Evolutionary conservation across 2,113 vertebrate species (phyloP), one percentile per base, ranked within the genome.

Genomic region (Hyperopisus bebe): DNA sequence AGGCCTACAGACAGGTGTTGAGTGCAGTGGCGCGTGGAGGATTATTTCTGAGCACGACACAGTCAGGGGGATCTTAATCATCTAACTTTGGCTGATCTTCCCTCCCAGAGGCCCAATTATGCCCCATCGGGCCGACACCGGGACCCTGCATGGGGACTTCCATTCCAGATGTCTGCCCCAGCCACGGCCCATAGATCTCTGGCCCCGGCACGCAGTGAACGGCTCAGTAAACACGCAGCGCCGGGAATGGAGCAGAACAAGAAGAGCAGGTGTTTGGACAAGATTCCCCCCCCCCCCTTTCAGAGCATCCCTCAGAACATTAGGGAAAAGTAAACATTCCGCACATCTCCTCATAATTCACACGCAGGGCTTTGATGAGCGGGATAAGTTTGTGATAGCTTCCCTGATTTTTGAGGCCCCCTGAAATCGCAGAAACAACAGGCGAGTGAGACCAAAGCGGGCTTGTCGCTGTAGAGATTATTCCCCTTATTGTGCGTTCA

Each of bases 221-320:
- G 89, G 89, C 92, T 90, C 87, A 85, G 92, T 93, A 93, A 92
- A 92, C 88, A 77, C 89, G 90, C 80, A 0, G 92, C 92, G 92
- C 92, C 89, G 92, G 90, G 77, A 77, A n/a, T 44, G 90, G 84
- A 46, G 39, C 50, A 55, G 44, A 88, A 47, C 80, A 80, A 86
- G 89, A 66, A 87, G 91, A 93, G 92, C 88, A 89, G 77, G 88
- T 89, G 88, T 89, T 84, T 7, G 51, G 80, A 85, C 51, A 89
- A 42, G 77, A 42, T 83, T 31, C 7, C n/a, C 58, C 21, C 55
- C 10, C 62, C 3, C 62, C 62, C 9, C 10, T 11, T 11, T 10
- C 47, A 47, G 11, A 11, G 46, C 84, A 47, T 85, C 88, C 80
- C 51, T 46, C 21, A 24, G 80, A 80, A 89, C 80, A 47, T 85